A percentile compares a stretch with the other conserved stretches of the same genome.
Evolutionary conservation across 2,797 vertebrate genomes (phyloP).

Genomic region (Sparus aurata): DNA sequence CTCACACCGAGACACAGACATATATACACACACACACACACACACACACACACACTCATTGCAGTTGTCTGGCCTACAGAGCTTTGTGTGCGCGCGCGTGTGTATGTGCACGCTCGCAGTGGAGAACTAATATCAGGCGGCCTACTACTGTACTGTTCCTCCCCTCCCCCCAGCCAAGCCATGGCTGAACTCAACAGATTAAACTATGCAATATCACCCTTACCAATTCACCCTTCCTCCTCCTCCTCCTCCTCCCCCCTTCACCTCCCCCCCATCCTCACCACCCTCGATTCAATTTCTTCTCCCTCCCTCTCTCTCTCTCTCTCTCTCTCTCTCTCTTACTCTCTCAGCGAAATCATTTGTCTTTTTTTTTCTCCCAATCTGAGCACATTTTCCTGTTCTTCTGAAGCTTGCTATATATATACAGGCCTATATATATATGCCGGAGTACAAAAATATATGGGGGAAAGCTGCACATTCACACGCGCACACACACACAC

Average conservation of each 20-base stretch:
- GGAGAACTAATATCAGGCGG: conserved; percentile 70
- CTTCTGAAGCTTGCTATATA: conserved; percentile 66
- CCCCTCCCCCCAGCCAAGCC: conserved; percentile 74
- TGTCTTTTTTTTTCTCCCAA: conserved; percentile 70
- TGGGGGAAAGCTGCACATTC: conserved; percentile 15
- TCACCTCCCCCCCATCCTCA: conserved; percentile 57
- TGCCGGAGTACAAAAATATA: no score
- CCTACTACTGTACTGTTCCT: conserved; percentile 69
- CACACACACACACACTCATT: conserved; percentile 21
- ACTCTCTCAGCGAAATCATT: conserved; percentile 79
- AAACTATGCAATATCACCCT: conserved; percentile 88
- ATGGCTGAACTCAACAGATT: conserved; percentile 85
- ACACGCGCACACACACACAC: neutral
- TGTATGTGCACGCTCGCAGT: conserved; percentile 19
- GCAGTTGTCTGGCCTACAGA: conserved; percentile 41
- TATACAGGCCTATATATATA: no score
- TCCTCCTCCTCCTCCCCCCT: conserved; percentile 27
- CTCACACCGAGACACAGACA: conserved; percentile 21
- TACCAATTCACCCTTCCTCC: conserved; percentile 76
- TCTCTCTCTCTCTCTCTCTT: conserved; percentile 55
- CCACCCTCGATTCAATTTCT: conserved; percentile 81
- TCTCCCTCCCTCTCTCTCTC: conserved; percentile 55
- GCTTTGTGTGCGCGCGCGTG: conserved; percentile 22
- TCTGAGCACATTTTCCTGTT: conserved; percentile 61
- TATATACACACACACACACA: neutral